Percentiles rank a stretch among this genome's conserved stretches.
phyloP scores from a whole-genome alignment of 2,888 invertebrate genomes.

The Oligia strigilis region DNA sequence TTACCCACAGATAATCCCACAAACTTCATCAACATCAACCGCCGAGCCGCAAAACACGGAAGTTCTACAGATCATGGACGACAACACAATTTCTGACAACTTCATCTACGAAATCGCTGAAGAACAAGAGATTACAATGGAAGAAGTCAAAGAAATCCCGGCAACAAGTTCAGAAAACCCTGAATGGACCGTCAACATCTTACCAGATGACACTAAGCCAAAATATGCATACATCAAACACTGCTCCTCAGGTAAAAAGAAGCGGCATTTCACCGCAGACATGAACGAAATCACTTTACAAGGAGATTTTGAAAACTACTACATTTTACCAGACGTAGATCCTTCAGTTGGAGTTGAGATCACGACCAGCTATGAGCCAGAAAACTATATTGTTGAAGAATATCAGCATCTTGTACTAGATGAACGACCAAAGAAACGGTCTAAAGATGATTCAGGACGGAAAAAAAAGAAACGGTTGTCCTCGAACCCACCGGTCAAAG shows the following conservation, averaged over 20 bases:
- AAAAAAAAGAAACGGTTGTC: slow-evolving; percentile 77
- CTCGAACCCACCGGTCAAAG: slow-evolving; percentile 69
- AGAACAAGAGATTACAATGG: slow-evolving; percentile 87
- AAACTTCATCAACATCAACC: slow-evolving; percentile 68
- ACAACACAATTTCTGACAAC: slow-evolving; percentile 80
- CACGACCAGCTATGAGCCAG: slow-evolving; percentile 85
- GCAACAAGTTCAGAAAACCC: slow-evolving; percentile 68
- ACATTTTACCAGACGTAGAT: slow-evolving; percentile 87
- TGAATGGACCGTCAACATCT: slow-evolving; percentile 86
- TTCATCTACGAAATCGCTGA: slow-evolving; percentile 89
- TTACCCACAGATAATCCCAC: slow-evolving; percentile 81
- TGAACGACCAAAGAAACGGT: slow-evolving; percentile 80
- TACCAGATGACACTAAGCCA: slow-evolving; percentile 82
- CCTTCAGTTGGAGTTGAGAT: slow-evolving; percentile 86
- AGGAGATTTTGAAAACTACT: slow-evolving; percentile 87
- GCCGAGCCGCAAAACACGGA: slow-evolving; percentile 68
- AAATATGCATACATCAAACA: slow-evolving; percentile 88
- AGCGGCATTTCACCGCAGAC: slow-evolving; percentile 85
- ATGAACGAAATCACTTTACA: slow-evolving; percentile 85
- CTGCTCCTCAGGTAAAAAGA: slow-evolving; percentile 81
- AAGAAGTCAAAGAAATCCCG: slow-evolving; percentile 83
- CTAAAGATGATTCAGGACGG: slow-evolving; percentile 73
- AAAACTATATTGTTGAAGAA: slow-evolving; percentile 85
- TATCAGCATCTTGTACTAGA: slow-evolving; percentile 84
- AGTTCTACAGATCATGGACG: slow-evolving; percentile 82